Conservation (phyloP, 2,797 vertebrate genomes). For the Rousettus madagascariensis region DNA sequence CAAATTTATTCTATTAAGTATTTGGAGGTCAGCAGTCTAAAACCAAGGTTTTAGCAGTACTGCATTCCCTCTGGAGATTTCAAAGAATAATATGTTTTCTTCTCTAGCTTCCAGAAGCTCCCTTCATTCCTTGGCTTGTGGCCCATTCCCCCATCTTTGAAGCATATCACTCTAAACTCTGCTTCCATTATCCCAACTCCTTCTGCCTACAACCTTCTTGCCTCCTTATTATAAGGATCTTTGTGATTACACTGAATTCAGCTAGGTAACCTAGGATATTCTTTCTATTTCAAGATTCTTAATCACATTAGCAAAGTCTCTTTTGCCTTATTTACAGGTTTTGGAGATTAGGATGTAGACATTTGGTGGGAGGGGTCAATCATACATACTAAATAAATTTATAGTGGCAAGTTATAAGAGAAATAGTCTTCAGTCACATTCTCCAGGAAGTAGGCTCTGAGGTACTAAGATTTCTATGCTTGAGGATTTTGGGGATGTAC, state of each 20-base stretch:
- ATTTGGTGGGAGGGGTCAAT: background rate
- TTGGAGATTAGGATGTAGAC: background rate
- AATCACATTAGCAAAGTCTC: background rate
- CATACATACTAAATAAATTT: background rate
- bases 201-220: background rate
- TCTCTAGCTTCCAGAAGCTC: background rate
- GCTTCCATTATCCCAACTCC: fast-evolving
- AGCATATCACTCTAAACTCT: background rate
- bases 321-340: background rate
- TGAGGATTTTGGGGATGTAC: background rate
- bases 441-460: background rate
- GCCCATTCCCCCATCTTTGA: background rate
- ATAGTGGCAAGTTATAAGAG: background rate
- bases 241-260: background rate
- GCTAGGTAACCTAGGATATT: background rate
- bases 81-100: background rate
- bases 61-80: background rate
- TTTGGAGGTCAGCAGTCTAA: background rate
- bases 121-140: background rate
- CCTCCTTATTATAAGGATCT: background rate
- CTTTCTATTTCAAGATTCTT: background rate
- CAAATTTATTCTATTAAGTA: background rate
- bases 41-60: background rate
- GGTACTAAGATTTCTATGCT: background rate
- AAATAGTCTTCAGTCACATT: background rate